Percentiles rank a stretch among this genome's conserved stretches.
These are phyloP conservation scores for Nylanderia fulva DNA, from an alignment of 1,140 invertebrate species.

Conservation along the genomic window DNA sequence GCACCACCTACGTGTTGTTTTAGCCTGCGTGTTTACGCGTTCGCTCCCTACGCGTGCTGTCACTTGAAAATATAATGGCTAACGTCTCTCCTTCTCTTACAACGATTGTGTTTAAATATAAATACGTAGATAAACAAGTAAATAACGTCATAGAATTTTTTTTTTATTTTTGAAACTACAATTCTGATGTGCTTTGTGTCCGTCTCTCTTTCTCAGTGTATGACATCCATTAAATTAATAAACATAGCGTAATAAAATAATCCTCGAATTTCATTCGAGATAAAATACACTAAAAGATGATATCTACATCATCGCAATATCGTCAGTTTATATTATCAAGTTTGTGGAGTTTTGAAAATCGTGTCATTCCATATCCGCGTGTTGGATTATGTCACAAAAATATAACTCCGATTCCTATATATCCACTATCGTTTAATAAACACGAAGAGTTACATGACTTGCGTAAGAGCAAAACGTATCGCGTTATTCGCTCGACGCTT, in stretches of 20 bases:
- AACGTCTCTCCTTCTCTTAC: neutral
- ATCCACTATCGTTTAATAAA: conserved; percentile 8
- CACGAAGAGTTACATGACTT: conserved; percentile 22
- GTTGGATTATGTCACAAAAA: neutral
- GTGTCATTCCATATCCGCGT: neutral
- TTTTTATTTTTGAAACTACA: neutral
- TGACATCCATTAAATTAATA: neutral
- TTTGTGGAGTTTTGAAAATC: neutral
- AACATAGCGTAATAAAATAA: neutral
- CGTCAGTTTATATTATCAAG: neutral
- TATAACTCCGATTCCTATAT: neutral
- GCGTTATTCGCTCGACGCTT: neutral
- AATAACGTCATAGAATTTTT: conserved; percentile 10
- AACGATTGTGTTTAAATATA: conserved; percentile 2
- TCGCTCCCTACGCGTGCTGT: conserved; percentile 13
- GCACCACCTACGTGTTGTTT: conserved; percentile 39
- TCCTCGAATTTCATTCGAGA: neutral
- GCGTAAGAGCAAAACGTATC: conserved; percentile 12
- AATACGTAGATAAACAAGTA: conserved; percentile 21
- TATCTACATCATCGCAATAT: neutral
- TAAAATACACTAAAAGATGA: neutral
- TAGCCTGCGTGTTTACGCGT: conserved; percentile 42
- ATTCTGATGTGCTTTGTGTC: neutral
- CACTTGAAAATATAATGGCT: conserved; percentile 40
- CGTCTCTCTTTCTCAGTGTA: neutral